phyloP scores from a whole-genome alignment of 2,113 vertebrate genomes.

The cat (Felis catus) region DNA sequence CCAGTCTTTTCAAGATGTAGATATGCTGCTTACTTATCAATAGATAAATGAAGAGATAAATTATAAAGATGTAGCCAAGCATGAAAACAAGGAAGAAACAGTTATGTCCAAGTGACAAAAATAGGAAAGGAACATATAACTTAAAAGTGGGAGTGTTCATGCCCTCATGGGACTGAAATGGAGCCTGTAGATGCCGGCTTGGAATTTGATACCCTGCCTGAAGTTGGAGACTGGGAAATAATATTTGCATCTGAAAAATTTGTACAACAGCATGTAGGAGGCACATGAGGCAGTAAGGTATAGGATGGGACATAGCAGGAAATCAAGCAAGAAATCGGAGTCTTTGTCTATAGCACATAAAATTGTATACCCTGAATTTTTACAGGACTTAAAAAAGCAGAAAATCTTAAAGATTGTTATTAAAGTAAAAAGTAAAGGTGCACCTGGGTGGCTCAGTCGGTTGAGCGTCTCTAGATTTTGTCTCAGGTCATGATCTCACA shows the following conservation, averaged over 20 bases:
- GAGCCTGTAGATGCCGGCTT: neutral
- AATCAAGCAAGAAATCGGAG: neutral
- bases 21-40: neutral
- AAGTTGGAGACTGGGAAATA: neutral
- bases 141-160: neutral
- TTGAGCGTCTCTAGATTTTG: no score
- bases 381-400: neutral
- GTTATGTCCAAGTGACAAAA: neutral
- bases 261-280: neutral
- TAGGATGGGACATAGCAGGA: neutral
- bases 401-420: neutral
- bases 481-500: no score
- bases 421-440: neutral
- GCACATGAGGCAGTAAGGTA: rapidly evolving
- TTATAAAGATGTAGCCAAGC: neutral
- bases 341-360: neutral
- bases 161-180: neutral
- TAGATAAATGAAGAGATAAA: neutral
- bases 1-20: neutral
- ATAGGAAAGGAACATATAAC: neutral
- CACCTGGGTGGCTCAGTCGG: no score
- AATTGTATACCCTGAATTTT: neutral
- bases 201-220: neutral
- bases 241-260: neutral
- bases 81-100: neutral